phyloP scores from a whole-genome alignment of 2,113 vertebrate genomes.

The Nipponia nippon region DNA sequence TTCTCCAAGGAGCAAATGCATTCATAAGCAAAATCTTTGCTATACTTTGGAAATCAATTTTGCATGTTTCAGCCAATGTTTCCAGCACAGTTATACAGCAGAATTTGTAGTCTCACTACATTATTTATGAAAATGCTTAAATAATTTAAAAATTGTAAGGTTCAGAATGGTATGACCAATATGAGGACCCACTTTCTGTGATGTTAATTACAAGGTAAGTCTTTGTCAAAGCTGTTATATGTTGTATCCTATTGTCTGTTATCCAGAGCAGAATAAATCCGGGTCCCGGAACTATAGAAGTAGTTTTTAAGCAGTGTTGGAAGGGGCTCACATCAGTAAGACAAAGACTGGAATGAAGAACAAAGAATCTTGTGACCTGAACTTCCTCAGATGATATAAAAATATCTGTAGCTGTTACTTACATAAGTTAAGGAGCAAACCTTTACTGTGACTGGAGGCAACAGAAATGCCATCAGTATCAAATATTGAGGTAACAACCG shows the following conservation, averaged over 20 bases:
- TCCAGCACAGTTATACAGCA: neutral
- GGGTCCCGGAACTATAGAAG: neutral
- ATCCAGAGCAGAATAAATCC: slow-evolving; percentile 11
- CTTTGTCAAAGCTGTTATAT: neutral
- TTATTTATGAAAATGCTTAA: slow-evolving; percentile 48
- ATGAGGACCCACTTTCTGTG: neutral
- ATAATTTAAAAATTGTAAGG: slow-evolving; percentile 34
- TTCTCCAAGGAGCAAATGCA: neutral
- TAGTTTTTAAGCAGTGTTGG: neutral
- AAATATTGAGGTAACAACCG: neutral
- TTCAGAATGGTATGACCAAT: neutral
- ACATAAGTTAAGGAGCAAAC: neutral
- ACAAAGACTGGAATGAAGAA: neutral
- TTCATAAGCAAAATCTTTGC: neutral
- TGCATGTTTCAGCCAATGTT: slow-evolving; percentile 35
- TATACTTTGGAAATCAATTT: slow-evolving; percentile 48
- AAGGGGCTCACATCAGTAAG: neutral
- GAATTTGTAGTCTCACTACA: neutral
- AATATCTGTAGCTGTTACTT: neutral
- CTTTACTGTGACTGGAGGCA: neutral
- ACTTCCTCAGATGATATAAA: neutral
- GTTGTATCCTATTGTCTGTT: neutral
- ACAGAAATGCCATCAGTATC: neutral
- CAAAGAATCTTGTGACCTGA: neutral
- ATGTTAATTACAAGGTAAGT: neutral